Conservation (phyloP, 1,140 invertebrate species). For the Phortica variegata region DNA sequence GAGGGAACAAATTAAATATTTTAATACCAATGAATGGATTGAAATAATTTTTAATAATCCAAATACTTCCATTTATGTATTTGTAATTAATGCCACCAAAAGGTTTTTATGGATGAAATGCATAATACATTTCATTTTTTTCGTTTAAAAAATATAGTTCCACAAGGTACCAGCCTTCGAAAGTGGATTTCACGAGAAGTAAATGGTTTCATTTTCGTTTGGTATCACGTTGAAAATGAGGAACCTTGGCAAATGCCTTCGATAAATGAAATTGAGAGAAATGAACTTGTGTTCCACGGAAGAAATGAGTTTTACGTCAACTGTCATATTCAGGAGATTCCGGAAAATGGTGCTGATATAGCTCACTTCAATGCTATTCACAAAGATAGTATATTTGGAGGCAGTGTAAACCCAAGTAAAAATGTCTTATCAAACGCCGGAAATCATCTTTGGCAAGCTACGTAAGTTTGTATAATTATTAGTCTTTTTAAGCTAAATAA, state of each 20-base stretch:
- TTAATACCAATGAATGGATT: no score
- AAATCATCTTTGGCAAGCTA: slow-evolving; percentile 41
- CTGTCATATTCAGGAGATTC: slow-evolving; percentile 83
- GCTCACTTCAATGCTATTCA: slow-evolving; percentile 79
- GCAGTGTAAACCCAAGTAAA: slow-evolving; percentile 58
- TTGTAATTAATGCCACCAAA: no score
- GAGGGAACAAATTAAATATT: not conserved
- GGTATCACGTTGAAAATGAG: slow-evolving; percentile 76
- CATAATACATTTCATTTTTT: no score
- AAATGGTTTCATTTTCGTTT: slow-evolving; percentile 77
- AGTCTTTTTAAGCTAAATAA: not conserved
- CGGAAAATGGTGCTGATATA: slow-evolving; percentile 87
- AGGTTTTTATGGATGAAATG: no score
- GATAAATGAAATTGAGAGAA: slow-evolving; percentile 61
- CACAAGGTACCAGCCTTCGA: slow-evolving; percentile 64
- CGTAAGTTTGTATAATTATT: slow-evolving; percentile 17
- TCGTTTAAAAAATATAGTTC: no score
- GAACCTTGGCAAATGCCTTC: slow-evolving; percentile 71
- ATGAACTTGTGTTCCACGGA: slow-evolving; percentile 70
- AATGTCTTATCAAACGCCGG: slow-evolving; percentile 12
- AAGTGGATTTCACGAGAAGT: slow-evolving; percentile 69
- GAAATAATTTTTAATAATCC: no score
- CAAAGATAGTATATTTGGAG: slow-evolving; percentile 62
- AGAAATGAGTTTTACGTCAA: slow-evolving; percentile 75
- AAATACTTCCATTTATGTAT: no score